phyloP scores from a whole-genome alignment of 2,113 vertebrate species.

The Sciurus niger region DNA sequence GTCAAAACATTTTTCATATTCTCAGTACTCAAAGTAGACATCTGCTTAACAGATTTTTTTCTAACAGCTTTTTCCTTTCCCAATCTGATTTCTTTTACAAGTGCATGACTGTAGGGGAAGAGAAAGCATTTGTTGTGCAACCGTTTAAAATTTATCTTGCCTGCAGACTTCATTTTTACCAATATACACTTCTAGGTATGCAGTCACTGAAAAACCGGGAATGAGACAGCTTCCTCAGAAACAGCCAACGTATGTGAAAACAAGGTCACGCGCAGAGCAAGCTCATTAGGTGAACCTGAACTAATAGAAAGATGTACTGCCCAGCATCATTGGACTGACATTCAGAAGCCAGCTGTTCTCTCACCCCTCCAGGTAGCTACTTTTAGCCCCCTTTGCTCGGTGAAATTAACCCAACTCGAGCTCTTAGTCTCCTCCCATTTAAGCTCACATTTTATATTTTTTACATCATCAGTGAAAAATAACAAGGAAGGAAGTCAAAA shows the following conservation, averaged over 20 bases:
- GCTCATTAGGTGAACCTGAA: conserved; percentile 49
- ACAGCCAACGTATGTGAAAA: neutral
- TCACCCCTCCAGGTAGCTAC: neutral
- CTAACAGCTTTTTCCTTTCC: conserved; percentile 74
- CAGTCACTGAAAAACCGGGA: conserved; percentile 28
- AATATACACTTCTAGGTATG: conserved; percentile 44
- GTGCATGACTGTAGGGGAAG: conserved; percentile 68
- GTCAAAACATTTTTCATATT: conserved; percentile 81
- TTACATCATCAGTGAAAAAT: conserved; percentile 38
- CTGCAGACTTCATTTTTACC: conserved; percentile 55
- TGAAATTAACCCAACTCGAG: conserved; percentile 51
- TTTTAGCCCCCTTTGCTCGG: conserved; percentile 53
- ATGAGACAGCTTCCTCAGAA: neutral
- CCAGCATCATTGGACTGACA: neutral
- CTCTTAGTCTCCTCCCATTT: neutral
- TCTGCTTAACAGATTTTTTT: conserved; percentile 75
- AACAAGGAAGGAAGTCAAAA: conserved; percentile 39
- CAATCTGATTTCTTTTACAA: conserved; percentile 75
- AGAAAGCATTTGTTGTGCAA: conserved; percentile 72
- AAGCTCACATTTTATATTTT: conserved; percentile 45
- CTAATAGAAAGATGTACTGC: conserved; percentile 39
- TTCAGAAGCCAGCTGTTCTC: conserved; percentile 38
- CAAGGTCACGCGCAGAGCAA: neutral
- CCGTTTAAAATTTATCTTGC: conserved; percentile 62
- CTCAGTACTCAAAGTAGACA: conserved; percentile 72